Evolutionary conservation across 2,888 invertebrate species (phyloP).

Genomic region (Athalia rosae): DNA sequence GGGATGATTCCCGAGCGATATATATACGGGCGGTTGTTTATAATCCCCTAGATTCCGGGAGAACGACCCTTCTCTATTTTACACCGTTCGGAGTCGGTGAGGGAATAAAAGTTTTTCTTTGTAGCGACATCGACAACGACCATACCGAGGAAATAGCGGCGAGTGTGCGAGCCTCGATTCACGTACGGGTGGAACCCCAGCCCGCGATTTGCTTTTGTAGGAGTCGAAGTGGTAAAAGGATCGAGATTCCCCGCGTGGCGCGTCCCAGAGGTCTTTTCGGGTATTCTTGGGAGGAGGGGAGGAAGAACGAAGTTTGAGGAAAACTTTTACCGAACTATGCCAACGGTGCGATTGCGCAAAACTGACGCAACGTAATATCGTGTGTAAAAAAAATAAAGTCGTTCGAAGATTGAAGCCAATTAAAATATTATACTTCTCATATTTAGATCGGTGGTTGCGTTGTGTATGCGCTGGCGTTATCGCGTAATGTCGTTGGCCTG

Average conservation of each 20-base stretch:
- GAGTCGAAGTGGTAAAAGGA: too few relatives aligned
- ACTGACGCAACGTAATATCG: not conserved
- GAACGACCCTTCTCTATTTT: not conserved
- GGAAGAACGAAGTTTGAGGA: not conserved
- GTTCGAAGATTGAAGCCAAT: slow-evolving; percentile 40
- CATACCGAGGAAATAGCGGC: not conserved
- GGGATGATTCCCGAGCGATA: too few relatives aligned
- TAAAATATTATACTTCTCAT: slow-evolving; percentile 41
- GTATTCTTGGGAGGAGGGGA: not conserved
- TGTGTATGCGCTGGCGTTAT: slow-evolving; percentile 53
- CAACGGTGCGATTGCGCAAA: too few relatives aligned
- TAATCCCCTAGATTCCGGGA: too few relatives aligned
- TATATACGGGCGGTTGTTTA: too few relatives aligned
- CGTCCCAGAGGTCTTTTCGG: not conserved
- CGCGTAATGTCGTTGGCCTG: slow-evolving; percentile 59
- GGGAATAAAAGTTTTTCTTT: not conserved
- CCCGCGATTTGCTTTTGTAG: too few relatives aligned
- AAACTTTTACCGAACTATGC: not conserved
- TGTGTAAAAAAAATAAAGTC: not conserved
- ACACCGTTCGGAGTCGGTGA: too few relatives aligned
- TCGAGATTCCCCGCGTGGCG: too few relatives aligned
- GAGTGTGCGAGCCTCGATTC: not conserved
- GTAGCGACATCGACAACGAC: not conserved
- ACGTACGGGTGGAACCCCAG: not conserved
- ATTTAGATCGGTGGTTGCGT: slow-evolving; percentile 7